A percentile compares a stretch with the other conserved stretches of the same genome.
Conservation (phyloP, 2,888 invertebrate genomes). For the Trissolcus japonicus region DNA sequence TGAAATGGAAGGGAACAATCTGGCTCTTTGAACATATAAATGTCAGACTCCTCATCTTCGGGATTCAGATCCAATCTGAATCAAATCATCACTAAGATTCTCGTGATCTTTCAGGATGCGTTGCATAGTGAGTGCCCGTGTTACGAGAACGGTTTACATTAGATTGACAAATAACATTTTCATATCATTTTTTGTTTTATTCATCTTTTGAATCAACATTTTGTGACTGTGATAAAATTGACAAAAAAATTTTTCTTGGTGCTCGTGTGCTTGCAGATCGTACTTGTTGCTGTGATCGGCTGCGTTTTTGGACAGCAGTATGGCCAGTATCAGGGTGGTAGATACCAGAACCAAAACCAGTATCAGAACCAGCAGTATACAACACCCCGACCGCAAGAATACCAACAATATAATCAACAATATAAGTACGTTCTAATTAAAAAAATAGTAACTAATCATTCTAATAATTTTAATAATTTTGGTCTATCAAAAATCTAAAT, state of each 20-base stretch:
- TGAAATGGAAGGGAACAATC: slow-evolving; percentile 71
- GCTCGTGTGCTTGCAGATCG: slow-evolving; percentile 66
- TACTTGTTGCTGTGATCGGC: slow-evolving; percentile 64
- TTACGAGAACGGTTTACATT: background rate
- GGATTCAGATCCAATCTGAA: slow-evolving; percentile 71
- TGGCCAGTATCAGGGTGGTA: slow-evolving; percentile 55
- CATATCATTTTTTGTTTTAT: slow-evolving; percentile 6
- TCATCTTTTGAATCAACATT: slow-evolving; percentile 12
- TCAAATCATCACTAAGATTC: slow-evolving; percentile 64
- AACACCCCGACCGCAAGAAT: slow-evolving; percentile 61
- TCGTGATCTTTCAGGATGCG: slow-evolving; percentile 66
- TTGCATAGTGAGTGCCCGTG: slow-evolving; percentile 70
- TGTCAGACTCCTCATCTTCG: slow-evolving; percentile 66
- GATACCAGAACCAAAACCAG: slow-evolving; percentile 64
- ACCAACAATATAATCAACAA: slow-evolving; percentile 56
- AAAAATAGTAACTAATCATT: background rate
- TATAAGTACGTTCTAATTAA: slow-evolving; percentile 60
- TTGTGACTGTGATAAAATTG: slow-evolving; percentile 18
- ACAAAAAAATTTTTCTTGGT: slow-evolving; percentile 24
- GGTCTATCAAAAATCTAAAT: background rate
- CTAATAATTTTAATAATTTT: background rate
- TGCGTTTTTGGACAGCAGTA: slow-evolving; percentile 66
- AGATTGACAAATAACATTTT: background rate
- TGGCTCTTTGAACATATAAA: slow-evolving; percentile 72
- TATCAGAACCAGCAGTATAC: slow-evolving; percentile 64